phyloP scores from a whole-genome alignment of 2,113 vertebrate genomes.

The Pitta sordida region DNA sequence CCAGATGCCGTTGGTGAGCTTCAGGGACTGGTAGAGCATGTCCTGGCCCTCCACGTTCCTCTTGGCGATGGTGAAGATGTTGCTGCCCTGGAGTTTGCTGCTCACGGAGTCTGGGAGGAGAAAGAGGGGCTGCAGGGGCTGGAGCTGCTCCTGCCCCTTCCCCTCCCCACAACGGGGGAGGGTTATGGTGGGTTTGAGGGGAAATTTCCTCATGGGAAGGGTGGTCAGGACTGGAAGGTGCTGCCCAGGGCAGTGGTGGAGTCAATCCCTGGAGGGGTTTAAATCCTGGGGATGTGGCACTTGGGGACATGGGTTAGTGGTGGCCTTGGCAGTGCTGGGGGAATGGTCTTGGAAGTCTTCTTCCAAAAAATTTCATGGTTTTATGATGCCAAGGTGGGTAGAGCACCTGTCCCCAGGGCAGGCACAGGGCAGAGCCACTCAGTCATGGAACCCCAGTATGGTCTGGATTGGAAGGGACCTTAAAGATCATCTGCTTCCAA shows the following conservation, averaged over 20 bases:
- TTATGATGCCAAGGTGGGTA: neutral
- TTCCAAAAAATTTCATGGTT: neutral
- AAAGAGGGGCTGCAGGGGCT: neutral
- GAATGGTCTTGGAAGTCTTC: neutral
- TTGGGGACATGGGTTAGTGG: neutral
- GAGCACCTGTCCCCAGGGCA: neutral
- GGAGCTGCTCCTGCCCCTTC: neutral
- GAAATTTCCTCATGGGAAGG: neutral
- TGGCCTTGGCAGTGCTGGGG: neutral
- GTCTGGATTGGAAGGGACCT: neutral
- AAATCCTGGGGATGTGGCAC: neutral
- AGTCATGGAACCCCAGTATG: neutral
- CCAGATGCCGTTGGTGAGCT: constrained; percentile 95
- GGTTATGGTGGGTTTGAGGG: neutral
- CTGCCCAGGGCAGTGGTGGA: neutral
- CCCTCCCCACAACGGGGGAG: neutral
- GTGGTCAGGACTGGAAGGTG: neutral
- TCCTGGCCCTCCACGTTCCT: constrained; percentile 93
- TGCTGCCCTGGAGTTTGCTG: constrained; percentile 90
- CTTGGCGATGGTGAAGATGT: constrained; percentile 95
- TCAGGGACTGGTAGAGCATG: constrained; percentile 98
- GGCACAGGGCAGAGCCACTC: neutral
- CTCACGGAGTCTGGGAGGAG: constrained; percentile 79
- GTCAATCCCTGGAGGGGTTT: neutral
- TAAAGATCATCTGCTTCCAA: neutral